A percentile compares a stretch with the other conserved stretches of the same genome.
These are phyloP conservation scores for Ctenomys sociabilis DNA, from an alignment of 2,113 vertebrate genomes.

Conservation along the genomic window DNA sequence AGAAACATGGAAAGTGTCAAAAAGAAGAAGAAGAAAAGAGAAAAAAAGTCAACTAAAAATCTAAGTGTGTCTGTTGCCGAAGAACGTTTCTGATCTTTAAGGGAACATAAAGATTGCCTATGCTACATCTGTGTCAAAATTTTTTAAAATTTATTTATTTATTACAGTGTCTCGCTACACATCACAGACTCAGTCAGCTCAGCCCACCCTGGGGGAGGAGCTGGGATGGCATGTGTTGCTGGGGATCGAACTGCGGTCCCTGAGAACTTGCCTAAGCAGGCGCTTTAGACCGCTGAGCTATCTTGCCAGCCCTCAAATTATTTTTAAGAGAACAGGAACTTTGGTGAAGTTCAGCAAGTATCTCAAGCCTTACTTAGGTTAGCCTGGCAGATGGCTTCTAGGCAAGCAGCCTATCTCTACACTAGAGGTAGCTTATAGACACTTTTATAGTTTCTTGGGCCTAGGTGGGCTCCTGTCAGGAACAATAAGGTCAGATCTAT, in stretches of 20 bases:
- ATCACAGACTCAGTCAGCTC: too few species aligned
- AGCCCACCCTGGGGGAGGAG: too few species aligned
- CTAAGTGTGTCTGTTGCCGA: not conserved
- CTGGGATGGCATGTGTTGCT: too few species aligned
- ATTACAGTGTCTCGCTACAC: too few species aligned
- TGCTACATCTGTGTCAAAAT: not conserved
- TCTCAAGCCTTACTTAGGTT: not conserved
- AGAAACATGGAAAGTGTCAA: not conserved
- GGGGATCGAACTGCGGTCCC: too few species aligned
- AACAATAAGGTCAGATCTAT: not conserved
- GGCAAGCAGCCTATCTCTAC: not conserved
- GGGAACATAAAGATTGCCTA: not conserved
- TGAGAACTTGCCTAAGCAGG: too few species aligned
- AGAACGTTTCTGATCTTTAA: not conserved
- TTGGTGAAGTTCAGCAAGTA: not conserved
- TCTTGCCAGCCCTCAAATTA: too few species aligned
- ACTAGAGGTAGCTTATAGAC: too few species aligned
- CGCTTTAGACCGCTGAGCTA: too few species aligned
- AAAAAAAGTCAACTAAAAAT: not conserved
- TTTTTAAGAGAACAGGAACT: not conserved
- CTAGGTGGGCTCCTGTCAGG: not conserved
- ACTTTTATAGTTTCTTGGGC: not conserved
- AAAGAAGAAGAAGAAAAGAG: not conserved
- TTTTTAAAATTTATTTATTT: too few species aligned
- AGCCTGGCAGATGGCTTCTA: not conserved